Evolutionary conservation across 2,797 vertebrate genomes (phyloP), one percentile per base, ranked within the genome.

Genomic region (Lepidocolaptes lacrymiger): DNA sequence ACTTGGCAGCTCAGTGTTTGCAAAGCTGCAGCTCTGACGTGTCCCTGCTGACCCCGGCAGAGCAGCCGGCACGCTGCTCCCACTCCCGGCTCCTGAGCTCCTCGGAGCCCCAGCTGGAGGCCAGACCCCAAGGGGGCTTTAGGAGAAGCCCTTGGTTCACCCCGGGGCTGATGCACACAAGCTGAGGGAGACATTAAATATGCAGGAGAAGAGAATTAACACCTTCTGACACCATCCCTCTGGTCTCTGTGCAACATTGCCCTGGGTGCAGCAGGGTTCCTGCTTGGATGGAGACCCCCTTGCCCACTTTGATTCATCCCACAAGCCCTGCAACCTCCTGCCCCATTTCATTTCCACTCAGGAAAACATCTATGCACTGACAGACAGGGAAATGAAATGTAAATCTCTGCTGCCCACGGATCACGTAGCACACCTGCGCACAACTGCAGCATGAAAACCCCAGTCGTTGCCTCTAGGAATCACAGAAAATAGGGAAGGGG

Each of bases 361-460:
- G 26, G 39, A 55, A 61, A 80, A 67, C 68, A 43, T n/a, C 75
- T 10, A 0, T 27, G 14, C 18, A 3, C 26, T 34, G 82, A 16
- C 55, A 87, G 77, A 61, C 28, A 7, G 22, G 51, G 69, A 86
- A 78, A 88, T 56, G 44, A 89, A 75, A 90, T 64, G 66, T 37
- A 66, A 68, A 80, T 55, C 44, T 49, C n/a, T 61, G 55, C 82
- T 67, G 75, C 34, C 64, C 49, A 36, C 0, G 1, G 36, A 44
- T 75, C 77, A 39, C 3, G 1, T 10, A 73, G 19, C 44, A 17
- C 66, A 58, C 34, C 73, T 61, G 75, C 58, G 46, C 22, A 8
- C 32, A 0, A 0, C 0, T 1, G 27, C 73, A 17, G 24, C 0
- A 0, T 27, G 58, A 44, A 90, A 88, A 51, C 28, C 39, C 27